phyloP scores from a whole-genome alignment of 2,797 vertebrate genomes.

The Bufotes viridis region DNA sequence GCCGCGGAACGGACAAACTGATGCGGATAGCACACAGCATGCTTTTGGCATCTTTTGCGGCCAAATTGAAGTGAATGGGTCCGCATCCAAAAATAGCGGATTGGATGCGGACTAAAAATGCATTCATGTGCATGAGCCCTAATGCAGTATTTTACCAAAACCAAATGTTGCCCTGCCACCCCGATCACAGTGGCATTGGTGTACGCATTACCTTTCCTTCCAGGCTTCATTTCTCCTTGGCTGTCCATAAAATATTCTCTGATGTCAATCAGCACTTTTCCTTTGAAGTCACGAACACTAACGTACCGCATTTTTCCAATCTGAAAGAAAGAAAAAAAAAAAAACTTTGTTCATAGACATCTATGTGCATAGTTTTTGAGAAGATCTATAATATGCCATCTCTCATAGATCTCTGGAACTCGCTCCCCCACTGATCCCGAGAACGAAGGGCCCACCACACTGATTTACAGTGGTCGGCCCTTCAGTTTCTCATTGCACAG shows the following conservation, averaged over 20 bases:
- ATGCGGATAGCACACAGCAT: too few species aligned
- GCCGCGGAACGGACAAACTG: too few species aligned
- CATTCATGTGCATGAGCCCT: background rate
- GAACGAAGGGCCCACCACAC: too few species aligned
- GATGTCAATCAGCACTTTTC: conserved; percentile 94
- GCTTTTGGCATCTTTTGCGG: too few species aligned
- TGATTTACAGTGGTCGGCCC: too few species aligned
- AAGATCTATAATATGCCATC: background rate
- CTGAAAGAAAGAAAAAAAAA: conserved; percentile 73
- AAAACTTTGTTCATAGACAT: background rate
- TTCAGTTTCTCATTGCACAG: too few species aligned
- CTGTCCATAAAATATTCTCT: conserved; percentile 96
- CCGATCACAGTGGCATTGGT: too few species aligned
- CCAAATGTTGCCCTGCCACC: background rate
- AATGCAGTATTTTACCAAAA: background rate
- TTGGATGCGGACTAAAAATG: too few species aligned
- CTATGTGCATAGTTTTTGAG: background rate
- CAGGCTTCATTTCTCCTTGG: conserved; percentile 97
- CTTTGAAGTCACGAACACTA: conserved; percentile 95
- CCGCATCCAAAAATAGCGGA: too few species aligned
- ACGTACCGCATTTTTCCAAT: conserved; percentile 98
- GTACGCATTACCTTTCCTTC: conserved; percentile 85
- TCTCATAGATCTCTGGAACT: too few species aligned
- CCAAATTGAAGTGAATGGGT: too few species aligned
- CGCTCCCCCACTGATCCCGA: background rate